Base-by-base conservation (phyloP, 2,888 invertebrate species). In the Stenodera caucasica region DNA sequence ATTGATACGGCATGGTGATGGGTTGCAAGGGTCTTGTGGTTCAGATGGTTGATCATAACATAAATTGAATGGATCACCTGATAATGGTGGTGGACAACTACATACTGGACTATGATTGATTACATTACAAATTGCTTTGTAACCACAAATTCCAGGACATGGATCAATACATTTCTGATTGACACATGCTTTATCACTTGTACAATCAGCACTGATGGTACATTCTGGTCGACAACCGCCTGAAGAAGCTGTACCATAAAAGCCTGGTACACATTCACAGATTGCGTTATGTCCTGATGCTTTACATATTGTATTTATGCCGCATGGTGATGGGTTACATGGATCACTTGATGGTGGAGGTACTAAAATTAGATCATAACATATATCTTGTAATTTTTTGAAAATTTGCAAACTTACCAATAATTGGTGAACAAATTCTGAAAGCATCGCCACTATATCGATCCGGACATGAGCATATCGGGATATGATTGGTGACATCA, bases 21-120 rank as follows among this genome's bases (percentile, higher is more conserved):
- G 92, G 75, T 86, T 87, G 81, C 94, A 94, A n/a, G 90, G 91
- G 78, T 94, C 89, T 58, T 78, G 73, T 75, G 78, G 80, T 55
- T 76, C 82, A 81, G 68, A 68, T 11, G 78, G 77, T 52, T 76
- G 70, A 65, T 84, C 82, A 65, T 78, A 77, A 75, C 92, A 92
- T 72, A 85, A 84, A 8, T 86, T 84, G 74, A 93, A 92, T 50
- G 94, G 92, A 85, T 94, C 90, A 15, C 94, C 94, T n/a, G 87
- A 84, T 72, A 84, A 86, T 57, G 85, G 85, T 61, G 81, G 82
- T 61, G 89, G 88, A 74, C 95, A 95, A 67, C 86, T 89, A 75
- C 95, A 95, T 53, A 93, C 88, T 0, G 95, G 92, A 76, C 89
- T 90, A 77, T 95, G 95, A 75, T 92, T 91, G 65, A 92, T 86